Evolutionary conservation across 2,113 vertebrate species (phyloP).

Genomic region (Lagopus muta): DNA sequence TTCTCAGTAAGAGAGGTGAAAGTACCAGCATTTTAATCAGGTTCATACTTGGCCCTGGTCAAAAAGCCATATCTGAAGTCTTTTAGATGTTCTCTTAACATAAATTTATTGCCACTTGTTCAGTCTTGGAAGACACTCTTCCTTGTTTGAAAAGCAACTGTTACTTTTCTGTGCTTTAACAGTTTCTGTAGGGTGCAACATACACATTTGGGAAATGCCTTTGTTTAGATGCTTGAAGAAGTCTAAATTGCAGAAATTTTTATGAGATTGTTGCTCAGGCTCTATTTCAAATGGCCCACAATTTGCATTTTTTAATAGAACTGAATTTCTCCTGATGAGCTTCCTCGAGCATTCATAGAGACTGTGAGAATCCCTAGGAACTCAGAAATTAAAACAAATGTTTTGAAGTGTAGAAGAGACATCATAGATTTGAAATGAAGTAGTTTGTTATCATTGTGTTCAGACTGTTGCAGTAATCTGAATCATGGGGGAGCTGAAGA

Average conservation of each 20-base stretch:
- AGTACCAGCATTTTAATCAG: neutral
- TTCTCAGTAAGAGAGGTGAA: neutral
- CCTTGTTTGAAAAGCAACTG: neutral
- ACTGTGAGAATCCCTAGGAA: neutral
- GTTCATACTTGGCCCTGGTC: neutral
- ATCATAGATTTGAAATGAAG: neutral
- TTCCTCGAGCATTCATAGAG: neutral
- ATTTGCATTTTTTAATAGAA: neutral
- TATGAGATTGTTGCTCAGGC: neutral
- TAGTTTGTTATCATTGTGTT: neutral
- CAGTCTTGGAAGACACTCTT: neutral
- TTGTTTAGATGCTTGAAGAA: neutral
- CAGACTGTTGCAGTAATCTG: neutral
- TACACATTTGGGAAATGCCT: neutral
- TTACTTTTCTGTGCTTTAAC: neutral
- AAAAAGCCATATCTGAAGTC: neutral
- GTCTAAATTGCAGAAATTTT: neutral
- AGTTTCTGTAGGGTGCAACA: neutral
- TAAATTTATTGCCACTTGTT: neutral
- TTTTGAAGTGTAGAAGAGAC: neutral
- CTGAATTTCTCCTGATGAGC: neutral
- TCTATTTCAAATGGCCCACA: neutral
- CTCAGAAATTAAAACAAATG: neutral
- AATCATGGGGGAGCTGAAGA: neutral
- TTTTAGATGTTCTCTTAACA: neutral